Base-by-base conservation (phyloP, 1,140 invertebrate genomes). In the Atta cephalotes region DNA sequence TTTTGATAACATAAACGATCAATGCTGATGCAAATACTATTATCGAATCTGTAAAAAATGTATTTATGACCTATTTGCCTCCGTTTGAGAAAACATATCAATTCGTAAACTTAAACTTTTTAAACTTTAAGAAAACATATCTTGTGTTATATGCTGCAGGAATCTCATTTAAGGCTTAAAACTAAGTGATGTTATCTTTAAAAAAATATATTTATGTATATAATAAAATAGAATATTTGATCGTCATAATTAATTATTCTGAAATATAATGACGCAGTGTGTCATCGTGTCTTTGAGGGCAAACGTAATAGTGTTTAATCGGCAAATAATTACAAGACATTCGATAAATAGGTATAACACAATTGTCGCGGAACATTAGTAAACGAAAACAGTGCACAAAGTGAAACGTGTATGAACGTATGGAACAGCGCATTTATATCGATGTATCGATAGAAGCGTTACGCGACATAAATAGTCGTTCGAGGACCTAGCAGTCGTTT, bases 401-500 rank as follows among this genome's bases (percentile, higher is more conserved):
- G 3, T 49, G 39, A 25, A 70, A 16, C 25, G n/a, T 21, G 45
- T 51, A 21, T 21, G 18, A 7, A 14, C 31, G 14, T 25, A 12
- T 39, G 9, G 21, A 25, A 35, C 12, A n/a, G n/a, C 16, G 49
- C 51, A 35, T 62, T 63, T 51, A 70, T 51, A 14, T 16, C n/a
- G 58, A 5, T 16, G 28, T 63, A 63, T 71, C 25, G 65, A 77
- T 62, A 45, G 56, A 5, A 63, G n/a, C 72, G 53, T 53, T 65
- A 45, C 35, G 53, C 71, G 16, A 39, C 21, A 21, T 25, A 76
- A 84, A n/a, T 70, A 58, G 39, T 45, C 12, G 25, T 31, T 10
- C 10, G 53, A 72, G 60, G 65, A 31, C 66, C 56, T 86, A 49
- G 71, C 66, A 21, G 71, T 56, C 28, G 49, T 74, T 77, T 85